phyloP scores from a whole-genome alignment of 2,888 invertebrate species.

The Cantharis rufa region DNA sequence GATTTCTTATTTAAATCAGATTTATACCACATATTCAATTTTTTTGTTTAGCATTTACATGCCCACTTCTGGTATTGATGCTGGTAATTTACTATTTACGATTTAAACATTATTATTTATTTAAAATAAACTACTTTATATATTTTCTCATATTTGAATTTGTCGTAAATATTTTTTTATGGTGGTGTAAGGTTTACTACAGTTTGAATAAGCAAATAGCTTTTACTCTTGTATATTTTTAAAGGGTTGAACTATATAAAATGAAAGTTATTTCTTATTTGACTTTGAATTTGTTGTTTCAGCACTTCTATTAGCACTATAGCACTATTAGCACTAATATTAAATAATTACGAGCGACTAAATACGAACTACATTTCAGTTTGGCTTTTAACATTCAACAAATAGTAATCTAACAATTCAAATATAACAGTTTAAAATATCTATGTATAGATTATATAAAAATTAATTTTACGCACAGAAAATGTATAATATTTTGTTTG shows the following conservation, averaged over 20 bases:
- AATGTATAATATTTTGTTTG: no score
- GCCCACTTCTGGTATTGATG: no score
- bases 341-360: neutral
- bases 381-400: neutral
- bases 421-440: neutral
- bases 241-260: neutral
- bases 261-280: neutral
- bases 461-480: no score
- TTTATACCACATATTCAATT: no score
- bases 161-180: neutral
- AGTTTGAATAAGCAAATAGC: neutral
- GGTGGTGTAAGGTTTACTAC: neutral
- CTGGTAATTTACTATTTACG: neutral
- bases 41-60: no score
- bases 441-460: no score
- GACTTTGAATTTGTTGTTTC: neutral
- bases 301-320: neutral
- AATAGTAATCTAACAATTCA: neutral
- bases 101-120: neutral
- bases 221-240: neutral
- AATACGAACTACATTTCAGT: neutral
- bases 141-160: neutral
- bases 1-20: no score
- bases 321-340: no score
- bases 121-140: neutral